phyloP scores from a whole-genome alignment of 2,888 invertebrate species.

The Temnothorax unifasciatus region DNA sequence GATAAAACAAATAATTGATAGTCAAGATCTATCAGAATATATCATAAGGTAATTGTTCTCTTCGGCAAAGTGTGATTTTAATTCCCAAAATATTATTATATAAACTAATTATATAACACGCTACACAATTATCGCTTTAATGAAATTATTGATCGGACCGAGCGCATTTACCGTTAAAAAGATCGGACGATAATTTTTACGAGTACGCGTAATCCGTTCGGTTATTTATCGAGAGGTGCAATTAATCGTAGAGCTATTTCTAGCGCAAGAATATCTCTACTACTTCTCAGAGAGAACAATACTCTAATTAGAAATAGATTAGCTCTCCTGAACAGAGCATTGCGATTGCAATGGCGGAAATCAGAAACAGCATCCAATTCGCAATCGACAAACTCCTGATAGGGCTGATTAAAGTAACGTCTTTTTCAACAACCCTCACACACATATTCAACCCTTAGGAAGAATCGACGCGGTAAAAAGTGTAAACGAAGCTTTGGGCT shows the following conservation, averaged over 20 bases:
- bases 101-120: conserved; percentile 18
- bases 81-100: not conserved
- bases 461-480: conserved; percentile 38
- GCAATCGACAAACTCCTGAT: conserved; percentile 32
- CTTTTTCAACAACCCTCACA: conserved; percentile 17
- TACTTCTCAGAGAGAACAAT: not conserved
- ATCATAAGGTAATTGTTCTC: not conserved
- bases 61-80: not conserved
- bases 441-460: conserved; percentile 30
- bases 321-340: conserved; percentile 24
- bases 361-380: conserved; percentile 42
- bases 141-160: conserved; percentile 33
- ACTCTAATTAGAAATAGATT: conserved; percentile 40
- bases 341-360: conserved; percentile 32
- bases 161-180: not conserved
- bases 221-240: conserved; percentile 39
- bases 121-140: conserved; percentile 34
- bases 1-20: not conserved
- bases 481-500: not conserved
- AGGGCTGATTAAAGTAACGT: conserved; percentile 39
- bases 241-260: conserved; percentile 12
- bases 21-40: not conserved
- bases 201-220: conserved; percentile 5
- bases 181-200: conserved; percentile 21
- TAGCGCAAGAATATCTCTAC: conserved; percentile 13